phyloP scores from a whole-genome alignment of 2,797 vertebrate species.

The Catostomus latipinnis region DNA sequence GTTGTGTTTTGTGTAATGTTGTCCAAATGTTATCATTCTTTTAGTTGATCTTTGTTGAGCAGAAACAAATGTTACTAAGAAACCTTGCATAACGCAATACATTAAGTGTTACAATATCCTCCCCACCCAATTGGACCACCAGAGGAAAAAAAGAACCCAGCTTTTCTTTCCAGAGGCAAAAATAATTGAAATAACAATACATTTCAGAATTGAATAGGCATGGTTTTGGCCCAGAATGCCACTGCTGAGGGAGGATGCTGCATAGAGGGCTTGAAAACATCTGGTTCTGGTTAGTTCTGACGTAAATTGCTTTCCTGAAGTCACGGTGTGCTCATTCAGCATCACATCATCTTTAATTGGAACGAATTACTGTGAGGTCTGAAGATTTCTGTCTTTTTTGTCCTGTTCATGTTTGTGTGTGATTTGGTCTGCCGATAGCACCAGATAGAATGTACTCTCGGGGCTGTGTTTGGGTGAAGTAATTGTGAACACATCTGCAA shows the following conservation, averaged over 20 bases:
- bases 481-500: constrained; percentile 25
- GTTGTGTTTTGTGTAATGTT: not conserved
- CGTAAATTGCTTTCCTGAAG: constrained; percentile 62
- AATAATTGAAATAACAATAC: not conserved
- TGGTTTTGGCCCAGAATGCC: constrained; percentile 6
- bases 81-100: constrained; percentile 25
- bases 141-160: not conserved
- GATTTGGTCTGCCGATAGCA: not conserved
- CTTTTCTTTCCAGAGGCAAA: not conserved
- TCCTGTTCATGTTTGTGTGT: constrained; percentile 10
- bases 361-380: constrained; percentile 14
- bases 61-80: constrained; percentile 16
- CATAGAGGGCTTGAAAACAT: constrained; percentile 62
- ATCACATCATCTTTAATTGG: constrained; percentile 47
- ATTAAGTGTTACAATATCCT: not conserved
- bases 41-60: not conserved
- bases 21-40: not conserved
- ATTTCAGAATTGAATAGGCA: not conserved
- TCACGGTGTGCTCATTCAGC: constrained; percentile 64
- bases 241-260: not conserved
- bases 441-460: not conserved
- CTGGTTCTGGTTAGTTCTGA: constrained; percentile 73
- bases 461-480: constrained; percentile 18
- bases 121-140: not conserved
- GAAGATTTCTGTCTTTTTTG: constrained; percentile 50